A percentile compares a stretch with the other conserved stretches of the same genome.
Conservation (phyloP, 35 echinoderm and acorn worm species). For the Nesometra sesokonis region DNA sequence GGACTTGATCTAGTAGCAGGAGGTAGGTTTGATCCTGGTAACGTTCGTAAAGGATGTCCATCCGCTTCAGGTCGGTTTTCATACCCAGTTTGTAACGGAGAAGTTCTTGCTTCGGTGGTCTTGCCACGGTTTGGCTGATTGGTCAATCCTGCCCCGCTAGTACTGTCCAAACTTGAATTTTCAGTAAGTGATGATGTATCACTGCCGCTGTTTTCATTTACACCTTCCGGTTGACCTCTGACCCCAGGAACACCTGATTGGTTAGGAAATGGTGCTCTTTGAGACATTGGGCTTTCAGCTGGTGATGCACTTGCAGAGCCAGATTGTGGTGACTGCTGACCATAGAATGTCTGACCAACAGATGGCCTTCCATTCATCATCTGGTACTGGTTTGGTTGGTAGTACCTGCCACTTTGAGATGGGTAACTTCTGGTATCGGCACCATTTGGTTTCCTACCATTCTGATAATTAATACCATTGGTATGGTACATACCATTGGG, state of each 20-base stretch:
- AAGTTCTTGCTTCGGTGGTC: conserved; percentile 11
- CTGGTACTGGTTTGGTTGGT: background rate
- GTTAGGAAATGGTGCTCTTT: conserved; percentile 16
- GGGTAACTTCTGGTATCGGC: conserved; percentile 11
- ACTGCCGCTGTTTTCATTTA: conserved; percentile 84
- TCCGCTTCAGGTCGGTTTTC: background rate
- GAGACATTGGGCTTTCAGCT: conserved; percentile 1
- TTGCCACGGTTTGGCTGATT: conserved; percentile 18
- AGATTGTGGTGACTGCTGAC: background rate
- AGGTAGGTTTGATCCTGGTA: background rate
- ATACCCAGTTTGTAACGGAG: background rate
- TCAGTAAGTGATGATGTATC: conserved; percentile 95
- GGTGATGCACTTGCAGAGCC: conserved; percentile 1
- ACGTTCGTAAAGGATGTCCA: background rate
- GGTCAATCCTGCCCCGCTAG: conserved; percentile 40
- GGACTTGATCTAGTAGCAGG: background rate
- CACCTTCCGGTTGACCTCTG: conserved; percentile 13
- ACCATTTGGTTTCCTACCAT: conserved; percentile 27
- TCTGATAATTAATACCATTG: conserved; percentile 1
- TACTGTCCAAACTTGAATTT: conserved; percentile 93
- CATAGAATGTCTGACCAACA: background rate
- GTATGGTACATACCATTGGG: conserved; percentile 27
- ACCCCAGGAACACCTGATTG: background rate
- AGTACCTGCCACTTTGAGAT: background rate
- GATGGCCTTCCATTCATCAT: conserved; percentile 1